Conservation (phyloP, 37 sponge, comb jelly and placozoan genomes). For the Geodia barretti region DNA sequence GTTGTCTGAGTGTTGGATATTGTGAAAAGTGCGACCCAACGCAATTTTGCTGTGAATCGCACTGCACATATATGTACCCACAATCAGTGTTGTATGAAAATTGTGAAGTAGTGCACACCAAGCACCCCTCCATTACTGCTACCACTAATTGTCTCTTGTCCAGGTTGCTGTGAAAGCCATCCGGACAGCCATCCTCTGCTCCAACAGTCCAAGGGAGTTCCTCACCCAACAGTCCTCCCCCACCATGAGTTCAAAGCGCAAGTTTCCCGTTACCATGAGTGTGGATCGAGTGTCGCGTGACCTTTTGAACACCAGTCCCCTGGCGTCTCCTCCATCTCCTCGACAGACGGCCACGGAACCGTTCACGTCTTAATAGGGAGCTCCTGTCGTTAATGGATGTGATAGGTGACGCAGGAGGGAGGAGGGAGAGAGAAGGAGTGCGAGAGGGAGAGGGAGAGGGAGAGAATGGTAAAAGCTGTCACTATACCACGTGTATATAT, state of each 20-base stretch:
- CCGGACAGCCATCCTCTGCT: conserved; percentile 7
- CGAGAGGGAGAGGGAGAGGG: conserved; percentile 1
- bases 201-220: no score
- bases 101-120: no score
- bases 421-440: not conserved
- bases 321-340: not conserved
- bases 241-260: not conserved
- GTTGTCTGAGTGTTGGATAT: not conserved
- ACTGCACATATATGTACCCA: no score
- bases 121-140: conserved; percentile 23
- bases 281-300: not conserved
- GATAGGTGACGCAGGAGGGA: not conserved
- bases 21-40: not conserved
- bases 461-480: no score
- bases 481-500: no score
- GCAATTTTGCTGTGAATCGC: not conserved
- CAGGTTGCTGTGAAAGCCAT: conserved; percentile 47
- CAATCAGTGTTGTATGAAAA: no score
- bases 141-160: conserved; percentile 11
- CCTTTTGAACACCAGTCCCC: conserved; percentile 12
- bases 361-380: not conserved
- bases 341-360: not conserved
- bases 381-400: not conserved
- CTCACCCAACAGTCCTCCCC: not conserved
- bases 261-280: not conserved